A percentile compares a stretch with the other conserved stretches of the same genome.
Conservation (phyloP, 2,797 vertebrate species). For the Manis javanica region DNA sequence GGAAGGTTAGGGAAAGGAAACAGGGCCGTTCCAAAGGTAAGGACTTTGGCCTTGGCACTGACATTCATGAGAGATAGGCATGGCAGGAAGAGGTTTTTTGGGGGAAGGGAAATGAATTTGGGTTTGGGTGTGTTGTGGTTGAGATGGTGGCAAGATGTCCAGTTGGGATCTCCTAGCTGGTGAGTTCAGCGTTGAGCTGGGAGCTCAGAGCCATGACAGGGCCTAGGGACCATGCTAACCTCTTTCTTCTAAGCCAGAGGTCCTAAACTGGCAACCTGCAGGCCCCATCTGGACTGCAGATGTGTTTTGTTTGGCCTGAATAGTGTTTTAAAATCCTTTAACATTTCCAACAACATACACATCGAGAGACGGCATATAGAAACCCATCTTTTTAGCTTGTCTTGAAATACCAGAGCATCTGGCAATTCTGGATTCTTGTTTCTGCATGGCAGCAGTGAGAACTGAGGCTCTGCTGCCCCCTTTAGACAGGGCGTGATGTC, state of each 20-base stretch:
- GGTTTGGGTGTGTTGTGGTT: background rate
- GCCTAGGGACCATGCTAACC: background rate
- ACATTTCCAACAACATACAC: constrained; percentile 60
- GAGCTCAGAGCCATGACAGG: background rate
- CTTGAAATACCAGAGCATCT: constrained; percentile 57
- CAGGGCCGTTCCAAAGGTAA: background rate
- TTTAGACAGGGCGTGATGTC: background rate
- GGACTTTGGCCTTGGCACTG: background rate
- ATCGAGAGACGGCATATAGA: constrained; percentile 18
- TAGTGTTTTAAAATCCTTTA: constrained; percentile 67
- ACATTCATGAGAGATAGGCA: background rate
- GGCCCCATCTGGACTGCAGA: constrained; percentile 75
- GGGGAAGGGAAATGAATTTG: background rate
- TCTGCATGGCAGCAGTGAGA: background rate
- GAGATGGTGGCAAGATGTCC: background rate
- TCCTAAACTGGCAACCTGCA: constrained; percentile 42
- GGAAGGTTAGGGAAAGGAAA: background rate
- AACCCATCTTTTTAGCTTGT: constrained; percentile 25
- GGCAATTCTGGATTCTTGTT: background rate
- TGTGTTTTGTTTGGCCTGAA: constrained; percentile 73
- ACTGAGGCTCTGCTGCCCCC: background rate
- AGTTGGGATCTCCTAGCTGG: background rate
- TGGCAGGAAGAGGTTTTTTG: background rate
- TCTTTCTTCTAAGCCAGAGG: constrained; percentile 57
- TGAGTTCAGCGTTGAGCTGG: background rate